Conservation (phyloP, 64 coral and sea anemone species). For the Hydrozoanthus tunicans region DNA sequence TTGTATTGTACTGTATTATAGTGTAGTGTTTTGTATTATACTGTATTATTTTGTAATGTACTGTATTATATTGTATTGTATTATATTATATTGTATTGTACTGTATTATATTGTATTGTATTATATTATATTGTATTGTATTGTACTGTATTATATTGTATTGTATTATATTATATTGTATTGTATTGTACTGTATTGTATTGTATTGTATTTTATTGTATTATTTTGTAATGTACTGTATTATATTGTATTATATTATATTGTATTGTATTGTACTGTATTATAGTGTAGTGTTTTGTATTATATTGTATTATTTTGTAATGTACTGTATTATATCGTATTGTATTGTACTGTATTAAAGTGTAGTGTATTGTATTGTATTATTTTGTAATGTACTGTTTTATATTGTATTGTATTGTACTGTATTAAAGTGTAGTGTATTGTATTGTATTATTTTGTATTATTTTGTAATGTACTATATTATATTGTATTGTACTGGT, state of each 20-base stretch:
- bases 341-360: not conserved
- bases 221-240: no score
- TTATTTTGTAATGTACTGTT: no score
- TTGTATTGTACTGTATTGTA: not conserved
- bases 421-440: no score
- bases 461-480: no score
- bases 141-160: no score
- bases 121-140: no score
- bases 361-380: not conserved
- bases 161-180: not conserved
- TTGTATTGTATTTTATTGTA: no score
- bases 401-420: no score
- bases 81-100: not conserved
- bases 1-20: not conserved
- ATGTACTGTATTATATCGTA: not conserved
- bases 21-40: not conserved
- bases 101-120: not conserved
- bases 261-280: not conserved
- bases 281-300: not conserved
- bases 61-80: not conserved
- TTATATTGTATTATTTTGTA: not conserved
- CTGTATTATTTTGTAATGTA: no score
- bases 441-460: no score
- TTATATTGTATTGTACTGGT: no score
- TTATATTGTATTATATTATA: not conserved